Evolutionary conservation across 1,140 invertebrate species (phyloP).

Genomic region (Pseudomyrmex dendroicus): DNA sequence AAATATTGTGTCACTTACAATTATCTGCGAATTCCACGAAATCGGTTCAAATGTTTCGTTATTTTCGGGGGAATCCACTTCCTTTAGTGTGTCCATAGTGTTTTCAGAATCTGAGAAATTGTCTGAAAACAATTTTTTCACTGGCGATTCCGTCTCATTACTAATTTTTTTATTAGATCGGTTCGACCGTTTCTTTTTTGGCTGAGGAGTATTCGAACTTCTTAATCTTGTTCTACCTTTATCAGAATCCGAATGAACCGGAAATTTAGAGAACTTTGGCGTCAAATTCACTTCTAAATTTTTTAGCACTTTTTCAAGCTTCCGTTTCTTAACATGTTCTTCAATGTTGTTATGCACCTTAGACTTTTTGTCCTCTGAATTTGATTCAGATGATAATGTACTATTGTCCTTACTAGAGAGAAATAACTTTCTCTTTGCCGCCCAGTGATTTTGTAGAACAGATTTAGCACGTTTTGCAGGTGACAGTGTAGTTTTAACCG

Average conservation of each 20-base stretch:
- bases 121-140: constrained; percentile 15
- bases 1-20: constrained; percentile 79
- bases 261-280: constrained; percentile 54
- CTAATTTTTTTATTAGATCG: neutral
- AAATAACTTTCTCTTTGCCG: too few species aligned
- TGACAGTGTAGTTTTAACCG: too few species aligned
- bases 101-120: constrained; percentile 25
- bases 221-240: constrained; percentile 41
- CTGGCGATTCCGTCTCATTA: neutral
- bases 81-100: neutral
- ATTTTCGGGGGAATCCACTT: neutral
- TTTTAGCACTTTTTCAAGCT: constrained; percentile 74
- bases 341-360: constrained; percentile 79
- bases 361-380: constrained; percentile 72
- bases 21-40: constrained; percentile 76
- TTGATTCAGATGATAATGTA: constrained; percentile 9
- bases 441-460: too few species aligned
- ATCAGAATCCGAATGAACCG: constrained; percentile 61
- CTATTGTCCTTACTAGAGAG: too few species aligned
- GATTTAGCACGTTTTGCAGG: too few species aligned
- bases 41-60: constrained; percentile 29
- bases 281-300: constrained; percentile 73
- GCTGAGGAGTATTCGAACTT: constrained; percentile 32
- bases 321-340: constrained; percentile 75
- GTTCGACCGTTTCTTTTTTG: neutral